Percentiles rank a stretch among this genome's conserved stretches.
Conservation (phyloP, 2,888 invertebrate species). For the Ormyrus rosae region DNA sequence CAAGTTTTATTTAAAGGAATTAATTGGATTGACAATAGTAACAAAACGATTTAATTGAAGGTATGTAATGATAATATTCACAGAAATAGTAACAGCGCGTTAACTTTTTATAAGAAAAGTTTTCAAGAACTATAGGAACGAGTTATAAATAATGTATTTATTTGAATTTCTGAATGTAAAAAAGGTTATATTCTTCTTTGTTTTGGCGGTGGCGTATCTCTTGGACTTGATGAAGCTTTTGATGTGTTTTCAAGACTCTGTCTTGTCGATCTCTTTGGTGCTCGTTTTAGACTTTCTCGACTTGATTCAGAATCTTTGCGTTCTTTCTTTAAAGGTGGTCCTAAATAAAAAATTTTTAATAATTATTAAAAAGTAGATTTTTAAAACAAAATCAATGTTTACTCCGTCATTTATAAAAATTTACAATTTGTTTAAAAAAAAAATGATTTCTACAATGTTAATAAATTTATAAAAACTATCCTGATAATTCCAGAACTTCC, state of each 20-base stretch:
- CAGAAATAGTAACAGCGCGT: slow-evolving; percentile 53
- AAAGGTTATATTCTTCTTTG: slow-evolving; percentile 70
- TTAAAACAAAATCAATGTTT: too few relatives aligned
- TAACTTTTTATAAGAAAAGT: slow-evolving; percentile 50
- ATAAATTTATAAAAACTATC: too few relatives aligned
- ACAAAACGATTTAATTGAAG: slow-evolving; percentile 42
- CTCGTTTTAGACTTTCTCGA: slow-evolving; percentile 71
- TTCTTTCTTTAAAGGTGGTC: slow-evolving; percentile 69
- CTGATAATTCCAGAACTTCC: too few relatives aligned
- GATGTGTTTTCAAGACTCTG: slow-evolving; percentile 72
- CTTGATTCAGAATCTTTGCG: slow-evolving; percentile 72
- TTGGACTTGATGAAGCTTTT: slow-evolving; percentile 72
- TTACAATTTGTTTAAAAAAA: too few relatives aligned
- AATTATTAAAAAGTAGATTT: too few relatives aligned
- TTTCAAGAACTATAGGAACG: slow-evolving; percentile 52
- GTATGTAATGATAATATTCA: slow-evolving; percentile 56
- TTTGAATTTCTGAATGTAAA: slow-evolving; percentile 45
- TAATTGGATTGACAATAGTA: background rate
- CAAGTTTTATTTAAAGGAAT: background rate
- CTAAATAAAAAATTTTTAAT: slow-evolving; percentile 30
- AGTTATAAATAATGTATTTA: slow-evolving; percentile 50
- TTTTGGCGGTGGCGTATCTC: slow-evolving; percentile 73
- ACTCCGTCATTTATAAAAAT: too few relatives aligned
- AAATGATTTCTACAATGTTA: too few relatives aligned
- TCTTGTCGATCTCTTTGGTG: slow-evolving; percentile 72